Evolutionary conservation across 2,888 invertebrate genomes (phyloP), one percentile per base, ranked within the genome.

Genomic region (Rhabditophanes sp.): DNA sequence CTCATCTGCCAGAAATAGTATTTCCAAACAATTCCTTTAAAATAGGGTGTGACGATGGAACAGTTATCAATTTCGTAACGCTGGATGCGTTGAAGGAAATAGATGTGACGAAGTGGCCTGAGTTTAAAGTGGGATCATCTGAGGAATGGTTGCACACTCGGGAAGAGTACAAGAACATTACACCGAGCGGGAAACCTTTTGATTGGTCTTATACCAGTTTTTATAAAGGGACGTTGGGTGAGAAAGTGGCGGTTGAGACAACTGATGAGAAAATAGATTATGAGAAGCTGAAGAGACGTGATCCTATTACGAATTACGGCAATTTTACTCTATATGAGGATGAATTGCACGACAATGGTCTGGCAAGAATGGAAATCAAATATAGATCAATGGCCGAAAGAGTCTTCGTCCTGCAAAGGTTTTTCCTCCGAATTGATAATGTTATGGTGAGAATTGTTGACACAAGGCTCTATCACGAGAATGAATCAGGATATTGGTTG

Each of bases 141-240:
- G 36, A 45, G 7, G 50, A 36, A 11, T 63, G 63, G 63, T 47
- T 52, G 28, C 47, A 46, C 11, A 42, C 60, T 1, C 29, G 60
- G 11, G 36, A 37, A 17, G 45, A 48, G 9, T n/a, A 26, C 12
- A 34, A 33, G 11, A 38, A 46, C 24, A 36, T 46, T 15, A 30
- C 29, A 1, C 39, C 43, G 16, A 42, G 42, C 15, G 36, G 47
- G 23, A 46, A 50, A 8, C 58, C 64, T 2, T 63, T 54, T 29
- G 93, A 96, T 69, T 99, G 96, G 96, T 96, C 93, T 1, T 96
- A 81, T 65, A 79, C 82, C 14, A 84, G 85, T 19, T 76, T 80
- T 60, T 96, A 96, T 67, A 77, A 76, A 65, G 96, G 96, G 23
- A 70, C 71, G 2, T 39, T 73, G 7, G 42, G 36, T 11, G 20